Conservation (phyloP, 2,113 vertebrate genomes). For the Oophaga pumilio region DNA sequence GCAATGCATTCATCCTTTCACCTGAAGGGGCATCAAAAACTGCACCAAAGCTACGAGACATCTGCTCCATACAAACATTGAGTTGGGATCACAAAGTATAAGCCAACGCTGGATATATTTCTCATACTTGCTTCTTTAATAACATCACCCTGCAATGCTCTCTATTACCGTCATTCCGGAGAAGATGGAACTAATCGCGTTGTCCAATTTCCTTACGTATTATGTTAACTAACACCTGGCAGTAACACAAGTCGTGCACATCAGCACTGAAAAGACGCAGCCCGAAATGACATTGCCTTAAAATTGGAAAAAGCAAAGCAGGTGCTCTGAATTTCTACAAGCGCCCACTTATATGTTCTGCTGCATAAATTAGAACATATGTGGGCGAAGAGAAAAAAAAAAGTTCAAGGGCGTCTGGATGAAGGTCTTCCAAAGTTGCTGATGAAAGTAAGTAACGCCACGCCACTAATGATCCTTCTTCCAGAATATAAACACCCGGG, state of each 20-base stretch:
- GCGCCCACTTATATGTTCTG: conserved; percentile 14
- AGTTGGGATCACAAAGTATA: background rate
- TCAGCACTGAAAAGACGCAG: background rate
- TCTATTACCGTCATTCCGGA: background rate
- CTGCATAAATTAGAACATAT: conserved; percentile 34
- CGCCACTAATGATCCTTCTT: conserved; percentile 41
- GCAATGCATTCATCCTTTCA: too few species aligned
- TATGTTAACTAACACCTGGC: background rate
- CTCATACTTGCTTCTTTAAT: background rate
- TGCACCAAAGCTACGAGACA: too few species aligned
- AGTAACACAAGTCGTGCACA: background rate
- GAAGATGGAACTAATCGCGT: background rate
- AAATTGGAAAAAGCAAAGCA: conserved; percentile 21
- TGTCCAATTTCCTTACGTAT: background rate
- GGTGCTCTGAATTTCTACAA: conserved; percentile 15
- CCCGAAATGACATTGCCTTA: background rate
- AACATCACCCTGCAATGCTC: background rate
- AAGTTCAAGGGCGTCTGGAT: conserved; percentile 40
- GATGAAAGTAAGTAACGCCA: conserved; percentile 23
- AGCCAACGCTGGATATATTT: background rate
- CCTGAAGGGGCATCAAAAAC: too few species aligned
- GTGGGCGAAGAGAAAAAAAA: conserved; percentile 16
- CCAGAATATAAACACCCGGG: conserved; percentile 21
- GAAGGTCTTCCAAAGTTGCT: conserved; percentile 45
- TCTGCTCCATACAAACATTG: background rate